Evolutionary conservation across 2,113 vertebrate species (phyloP).

Genomic region (Cariama cristata): DNA sequence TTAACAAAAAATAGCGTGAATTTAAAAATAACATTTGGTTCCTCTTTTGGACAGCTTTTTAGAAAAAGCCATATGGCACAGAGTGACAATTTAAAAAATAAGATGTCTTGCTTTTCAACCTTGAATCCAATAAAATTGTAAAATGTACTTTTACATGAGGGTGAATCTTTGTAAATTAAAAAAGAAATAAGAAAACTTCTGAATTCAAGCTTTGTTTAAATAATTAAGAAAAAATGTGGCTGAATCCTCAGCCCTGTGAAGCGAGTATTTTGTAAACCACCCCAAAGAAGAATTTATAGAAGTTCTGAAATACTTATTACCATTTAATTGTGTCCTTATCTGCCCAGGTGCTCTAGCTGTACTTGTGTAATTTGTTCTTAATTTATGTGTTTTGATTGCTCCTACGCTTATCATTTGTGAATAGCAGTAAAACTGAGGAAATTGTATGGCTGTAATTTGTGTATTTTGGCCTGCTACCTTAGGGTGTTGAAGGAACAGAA

Average conservation of each 20-base stretch:
- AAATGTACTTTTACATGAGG: background rate
- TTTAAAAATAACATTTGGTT: background rate
- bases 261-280: background rate
- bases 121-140: background rate
- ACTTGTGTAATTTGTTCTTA: background rate
- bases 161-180: background rate
- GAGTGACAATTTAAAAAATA: background rate
- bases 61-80: background rate
- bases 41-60: background rate
- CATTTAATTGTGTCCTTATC: background rate
- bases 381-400: background rate
- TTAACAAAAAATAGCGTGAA: background rate
- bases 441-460: background rate
- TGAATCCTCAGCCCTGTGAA: background rate
- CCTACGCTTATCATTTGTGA: background rate
- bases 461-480: background rate
- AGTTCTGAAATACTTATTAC: background rate
- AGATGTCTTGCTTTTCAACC: background rate
- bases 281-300: background rate
- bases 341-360: background rate
- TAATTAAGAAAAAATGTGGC: background rate
- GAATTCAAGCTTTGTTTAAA: background rate
- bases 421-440: background rate
- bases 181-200: background rate
- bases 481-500: background rate